phyloP scores from a whole-genome alignment of 2,888 invertebrate species.

The Fissipunctia ypsillon region DNA sequence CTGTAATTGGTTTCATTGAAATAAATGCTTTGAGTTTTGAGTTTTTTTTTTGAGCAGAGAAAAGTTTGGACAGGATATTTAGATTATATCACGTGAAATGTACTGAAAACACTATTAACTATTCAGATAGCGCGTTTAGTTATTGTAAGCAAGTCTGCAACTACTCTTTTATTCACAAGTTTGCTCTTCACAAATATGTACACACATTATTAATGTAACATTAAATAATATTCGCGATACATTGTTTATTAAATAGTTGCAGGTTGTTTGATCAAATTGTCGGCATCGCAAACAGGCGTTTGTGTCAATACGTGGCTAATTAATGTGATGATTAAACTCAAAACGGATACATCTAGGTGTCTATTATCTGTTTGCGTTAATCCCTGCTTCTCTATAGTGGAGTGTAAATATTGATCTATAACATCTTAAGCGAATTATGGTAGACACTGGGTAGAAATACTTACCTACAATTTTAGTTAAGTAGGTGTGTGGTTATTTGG shows the following conservation, averaged over 20 bases:
- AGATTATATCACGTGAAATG: background rate
- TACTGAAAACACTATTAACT: background rate
- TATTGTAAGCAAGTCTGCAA: constrained; percentile 23
- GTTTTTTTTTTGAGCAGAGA: too few species aligned
- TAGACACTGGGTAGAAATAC: constrained; percentile 30
- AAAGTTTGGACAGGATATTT: background rate
- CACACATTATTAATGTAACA: constrained; percentile 49
- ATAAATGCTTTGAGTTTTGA: too few species aligned
- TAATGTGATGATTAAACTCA: constrained; percentile 87
- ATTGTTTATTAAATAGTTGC: constrained; percentile 81
- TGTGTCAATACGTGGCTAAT: constrained; percentile 87
- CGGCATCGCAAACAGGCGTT: constrained; percentile 83
- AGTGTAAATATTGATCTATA: constrained; percentile 71
- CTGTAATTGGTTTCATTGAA: too few species aligned
- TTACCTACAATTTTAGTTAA: constrained; percentile 34
- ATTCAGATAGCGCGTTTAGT: constrained; percentile 26
- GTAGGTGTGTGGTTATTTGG: constrained; percentile 47
- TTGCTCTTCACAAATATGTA: constrained; percentile 46
- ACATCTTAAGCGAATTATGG: constrained; percentile 62
- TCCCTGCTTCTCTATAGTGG: constrained; percentile 66
- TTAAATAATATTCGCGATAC: constrained; percentile 63
- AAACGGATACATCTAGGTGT: constrained; percentile 84
- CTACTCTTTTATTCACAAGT: constrained; percentile 48
- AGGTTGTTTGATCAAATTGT: constrained; percentile 85
- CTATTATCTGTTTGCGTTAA: constrained; percentile 82